Base-by-base conservation (phyloP, 2,888 invertebrate genomes). In the Drosophila affinis region DNA sequence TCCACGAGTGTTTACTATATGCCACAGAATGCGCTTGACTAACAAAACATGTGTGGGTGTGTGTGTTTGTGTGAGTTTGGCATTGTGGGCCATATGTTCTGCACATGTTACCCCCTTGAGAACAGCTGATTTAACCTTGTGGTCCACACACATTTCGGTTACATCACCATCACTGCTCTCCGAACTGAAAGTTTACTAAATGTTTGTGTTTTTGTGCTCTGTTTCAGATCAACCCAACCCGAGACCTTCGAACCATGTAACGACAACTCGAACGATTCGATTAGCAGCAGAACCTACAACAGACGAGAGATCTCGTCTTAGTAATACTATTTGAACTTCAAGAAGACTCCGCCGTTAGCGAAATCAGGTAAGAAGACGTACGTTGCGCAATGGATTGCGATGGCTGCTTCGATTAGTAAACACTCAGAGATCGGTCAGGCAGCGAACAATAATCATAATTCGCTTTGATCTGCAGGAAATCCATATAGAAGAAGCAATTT, bases 241-340 rank as follows among this genome's bases (percentile, higher is more conserved):
- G 46, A 49, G 48, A 49, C 29, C 18, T 34, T 62, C 24, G 39
- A 65, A 79, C 57, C 75, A 81, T 81, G 80, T 79, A 84, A 84
- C 59, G 47, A 54, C 52, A 52, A 27, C 34, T 14, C n/a, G 27
- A 27, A 45, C 46, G 39, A 64, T 29, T 52, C 27, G 32, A 58
- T 9, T 48, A n/a, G n/a, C 34, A 60, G 62, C 18, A 24, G 24
- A 59, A 52, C 32, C 48, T 24, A 58, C 48, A 27, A 58, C 57
- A 58, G 64, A 32, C 54, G 46, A 32, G 55, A 62, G 53, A 70
- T 55, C 27, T 48, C 61, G n/a, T 27, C 32, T 55, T 58, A 29
- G 49, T 44, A 52, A 55, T 29, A 32, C 46, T 32, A n/a, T 21
- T 18, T 39, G 9, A 39, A 47, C 34, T 32, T 21, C 32, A 14